phyloP scores from a whole-genome alignment of 2,113 vertebrate genomes.

The Indri indri region DNA sequence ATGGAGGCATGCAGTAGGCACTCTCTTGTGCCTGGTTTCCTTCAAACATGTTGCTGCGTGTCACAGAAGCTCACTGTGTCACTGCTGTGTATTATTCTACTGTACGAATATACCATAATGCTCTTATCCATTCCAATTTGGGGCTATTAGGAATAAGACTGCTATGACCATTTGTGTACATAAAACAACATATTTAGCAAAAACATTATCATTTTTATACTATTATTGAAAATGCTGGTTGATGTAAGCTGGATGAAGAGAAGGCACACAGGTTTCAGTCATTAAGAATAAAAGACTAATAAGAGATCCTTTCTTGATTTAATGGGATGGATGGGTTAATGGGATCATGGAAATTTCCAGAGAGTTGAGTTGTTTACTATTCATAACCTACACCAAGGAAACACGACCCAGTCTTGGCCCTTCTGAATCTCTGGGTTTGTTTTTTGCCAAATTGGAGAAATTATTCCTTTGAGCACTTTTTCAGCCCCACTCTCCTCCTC shows the following conservation, averaged over 20 bases:
- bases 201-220: background rate
- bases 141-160: background rate
- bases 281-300: background rate
- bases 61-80: accelerated
- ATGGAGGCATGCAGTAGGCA: accelerated
- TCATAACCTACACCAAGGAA: background rate
- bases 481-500: background rate
- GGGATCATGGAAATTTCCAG: background rate
- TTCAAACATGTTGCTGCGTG: background rate
- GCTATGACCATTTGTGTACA: accelerated
- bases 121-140: background rate
- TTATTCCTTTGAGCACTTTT: background rate
- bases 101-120: accelerated
- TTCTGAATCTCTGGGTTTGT: background rate
- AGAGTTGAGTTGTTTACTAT: background rate
- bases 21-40: background rate
- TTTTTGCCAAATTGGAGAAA: background rate
- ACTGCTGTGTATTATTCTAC: accelerated
- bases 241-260: background rate
- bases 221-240: background rate
- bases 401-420: background rate
- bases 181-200: background rate
- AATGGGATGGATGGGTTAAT: background rate
- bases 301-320: background rate
- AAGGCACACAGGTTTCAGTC: background rate